These are phyloP conservation scores for Syrista parreyssii DNA, from an alignment of 2,888 invertebrate species.

Conservation along the genomic window DNA sequence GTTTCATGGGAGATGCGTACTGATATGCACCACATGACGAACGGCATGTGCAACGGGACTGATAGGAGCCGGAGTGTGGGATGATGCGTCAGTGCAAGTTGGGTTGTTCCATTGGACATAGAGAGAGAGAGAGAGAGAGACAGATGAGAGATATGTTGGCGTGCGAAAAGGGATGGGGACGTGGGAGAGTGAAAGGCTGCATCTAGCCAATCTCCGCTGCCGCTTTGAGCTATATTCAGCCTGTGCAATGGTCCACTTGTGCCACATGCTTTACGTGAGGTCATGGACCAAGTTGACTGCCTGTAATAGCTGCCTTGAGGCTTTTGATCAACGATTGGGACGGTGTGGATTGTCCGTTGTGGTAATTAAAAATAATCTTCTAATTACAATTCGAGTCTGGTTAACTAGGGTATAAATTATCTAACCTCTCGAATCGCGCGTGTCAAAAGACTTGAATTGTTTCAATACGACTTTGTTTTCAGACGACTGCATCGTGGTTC, in stretches of 20 bases:
- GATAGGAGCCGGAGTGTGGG: neutral
- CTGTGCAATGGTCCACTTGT: neutral
- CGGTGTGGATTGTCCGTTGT: neutral
- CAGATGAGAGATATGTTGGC: slow-evolving; percentile 8
- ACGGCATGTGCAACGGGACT: neutral
- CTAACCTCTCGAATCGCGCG: neutral
- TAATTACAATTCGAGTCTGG: neutral
- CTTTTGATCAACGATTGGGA: neutral
- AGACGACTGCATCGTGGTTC: neutral
- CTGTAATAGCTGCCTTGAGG: neutral
- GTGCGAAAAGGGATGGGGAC: neutral
- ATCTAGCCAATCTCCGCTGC: neutral
- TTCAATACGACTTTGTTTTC: neutral
- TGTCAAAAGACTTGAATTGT: neutral
- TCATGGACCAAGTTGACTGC: neutral
- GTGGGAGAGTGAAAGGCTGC: neutral
- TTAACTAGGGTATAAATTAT: neutral
- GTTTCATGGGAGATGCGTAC: neutral
- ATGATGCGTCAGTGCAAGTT: neutral
- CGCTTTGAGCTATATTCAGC: neutral
- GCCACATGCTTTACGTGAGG: neutral
- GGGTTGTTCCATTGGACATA: neutral
- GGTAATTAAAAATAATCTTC: neutral
- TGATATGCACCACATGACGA: neutral
- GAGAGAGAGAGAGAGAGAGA: slow-evolving; percentile 9